phyloP scores from a whole-genome alignment of 1,140 invertebrate genomes.

The Oreohelix idahoensis region DNA sequence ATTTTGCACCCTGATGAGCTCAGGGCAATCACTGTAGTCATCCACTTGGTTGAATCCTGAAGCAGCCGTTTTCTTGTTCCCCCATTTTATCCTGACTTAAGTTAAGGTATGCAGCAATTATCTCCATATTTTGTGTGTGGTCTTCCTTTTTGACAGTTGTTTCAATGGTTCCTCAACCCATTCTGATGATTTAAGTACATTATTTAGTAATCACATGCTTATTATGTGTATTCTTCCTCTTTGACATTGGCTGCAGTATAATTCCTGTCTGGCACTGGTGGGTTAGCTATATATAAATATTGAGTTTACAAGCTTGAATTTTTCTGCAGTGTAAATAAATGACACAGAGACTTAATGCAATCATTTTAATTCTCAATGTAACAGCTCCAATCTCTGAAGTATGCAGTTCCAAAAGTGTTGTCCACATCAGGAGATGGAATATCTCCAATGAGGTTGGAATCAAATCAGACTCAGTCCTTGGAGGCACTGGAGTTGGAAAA shows the following conservation, averaged over 20 bases:
- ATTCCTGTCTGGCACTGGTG: neutral
- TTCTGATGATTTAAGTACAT: neutral
- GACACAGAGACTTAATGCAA: neutral
- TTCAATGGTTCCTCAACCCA: too few species aligned
- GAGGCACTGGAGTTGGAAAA: constrained; percentile 63
- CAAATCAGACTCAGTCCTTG: constrained; percentile 53
- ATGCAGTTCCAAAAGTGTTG: constrained; percentile 29
- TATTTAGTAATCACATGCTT: neutral
- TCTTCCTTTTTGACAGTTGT: too few species aligned
- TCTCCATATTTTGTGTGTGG: too few species aligned
- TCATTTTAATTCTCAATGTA: constrained; percentile 5
- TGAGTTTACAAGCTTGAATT: neutral
- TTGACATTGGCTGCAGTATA: neutral
- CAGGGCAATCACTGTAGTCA: too few species aligned
- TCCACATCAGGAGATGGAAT: constrained; percentile 46
- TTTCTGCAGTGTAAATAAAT: neutral
- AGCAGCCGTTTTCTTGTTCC: too few species aligned
- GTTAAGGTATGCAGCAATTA: too few species aligned
- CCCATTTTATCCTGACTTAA: too few species aligned
- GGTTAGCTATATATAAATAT: neutral
- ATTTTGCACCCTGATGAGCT: too few species aligned
- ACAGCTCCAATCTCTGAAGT: constrained; percentile 59
- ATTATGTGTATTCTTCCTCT: neutral
- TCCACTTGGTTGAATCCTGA: too few species aligned
- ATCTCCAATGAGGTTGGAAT: constrained; percentile 50